Percentiles rank a stretch among this genome's conserved stretches.
Conservation (phyloP, 2,888 invertebrate species). For the Calliphora vomitoria region DNA sequence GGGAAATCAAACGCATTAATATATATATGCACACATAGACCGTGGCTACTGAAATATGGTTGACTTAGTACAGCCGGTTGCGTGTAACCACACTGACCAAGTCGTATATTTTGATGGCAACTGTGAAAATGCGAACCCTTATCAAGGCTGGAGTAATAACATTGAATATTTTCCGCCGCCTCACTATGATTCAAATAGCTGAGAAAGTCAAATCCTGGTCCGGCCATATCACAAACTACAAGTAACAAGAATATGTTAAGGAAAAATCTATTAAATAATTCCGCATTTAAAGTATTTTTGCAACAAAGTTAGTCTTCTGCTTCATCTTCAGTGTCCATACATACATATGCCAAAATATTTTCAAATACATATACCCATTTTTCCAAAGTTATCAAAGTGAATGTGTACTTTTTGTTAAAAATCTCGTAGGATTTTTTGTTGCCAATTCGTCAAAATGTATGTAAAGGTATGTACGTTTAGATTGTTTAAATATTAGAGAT, state of each 20-base stretch:
- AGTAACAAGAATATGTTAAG: background rate
- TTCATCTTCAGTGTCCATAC: too few species aligned
- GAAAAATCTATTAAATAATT: background rate
- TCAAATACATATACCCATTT: too few species aligned
- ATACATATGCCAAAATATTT: too few species aligned
- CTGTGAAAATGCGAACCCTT: constrained; percentile 81
- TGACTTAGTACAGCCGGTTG: constrained; percentile 81
- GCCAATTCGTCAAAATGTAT: too few species aligned
- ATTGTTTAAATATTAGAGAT: too few species aligned
- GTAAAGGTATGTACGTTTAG: too few species aligned
- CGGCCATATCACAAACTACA: constrained; percentile 84
- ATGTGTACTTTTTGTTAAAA: too few species aligned
- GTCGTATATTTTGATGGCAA: constrained; percentile 83
- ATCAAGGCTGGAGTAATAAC: constrained; percentile 83
- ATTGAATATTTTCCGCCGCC: constrained; percentile 82
- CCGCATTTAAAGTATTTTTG: too few species aligned
- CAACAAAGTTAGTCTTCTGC: too few species aligned
- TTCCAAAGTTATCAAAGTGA: too few species aligned
- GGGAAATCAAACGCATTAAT: constrained; percentile 83
- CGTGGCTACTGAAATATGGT: constrained; percentile 80
- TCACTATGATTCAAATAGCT: constrained; percentile 78
- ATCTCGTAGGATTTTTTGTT: too few species aligned
- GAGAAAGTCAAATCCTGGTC: constrained; percentile 83
- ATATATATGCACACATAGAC: constrained; percentile 82
- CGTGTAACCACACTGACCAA: constrained; percentile 82